Evolutionary conservation across 2,888 invertebrate species (phyloP).

Genomic region (Chaitophorus viminalis): DNA sequence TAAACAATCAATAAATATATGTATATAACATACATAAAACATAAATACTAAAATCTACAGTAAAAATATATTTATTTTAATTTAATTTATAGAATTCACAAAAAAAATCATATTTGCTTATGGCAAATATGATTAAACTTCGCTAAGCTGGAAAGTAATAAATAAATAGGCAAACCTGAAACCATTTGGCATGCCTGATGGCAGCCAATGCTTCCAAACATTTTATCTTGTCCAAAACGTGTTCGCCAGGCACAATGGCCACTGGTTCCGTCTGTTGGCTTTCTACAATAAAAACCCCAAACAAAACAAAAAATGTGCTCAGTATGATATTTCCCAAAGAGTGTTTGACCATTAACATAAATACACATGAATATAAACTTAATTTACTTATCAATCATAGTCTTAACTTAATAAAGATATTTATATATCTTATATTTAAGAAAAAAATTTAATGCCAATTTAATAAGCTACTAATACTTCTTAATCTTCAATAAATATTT

Average conservation of each 20-base stretch:
- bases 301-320: slow-evolving; percentile 58
- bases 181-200: slow-evolving; percentile 99
- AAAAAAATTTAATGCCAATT: no score
- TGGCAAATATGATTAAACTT: slow-evolving; percentile 59
- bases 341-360: slow-evolving; percentile 77
- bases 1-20: slow-evolving; percentile 49
- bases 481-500: no score
- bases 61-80: slow-evolving; percentile 40
- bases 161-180: slow-evolving; percentile 79
- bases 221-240: slow-evolving; percentile 96
- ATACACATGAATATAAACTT: slow-evolving; percentile 12
- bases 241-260: slow-evolving; percentile 69
- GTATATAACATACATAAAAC: slow-evolving; percentile 31
- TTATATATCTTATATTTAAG: no score
- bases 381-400: no score
- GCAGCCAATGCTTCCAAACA: slow-evolving; percentile 99
- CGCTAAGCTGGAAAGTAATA: slow-evolving; percentile 63
- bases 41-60: slow-evolving; percentile 49
- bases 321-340: slow-evolving; percentile 69
- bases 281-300: slow-evolving; percentile 61
- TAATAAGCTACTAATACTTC: no score
- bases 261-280: slow-evolving; percentile 67
- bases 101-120: slow-evolving; percentile 60
- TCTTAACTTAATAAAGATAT: no score
- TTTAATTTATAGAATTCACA: slow-evolving; percentile 34